Evolutionary conservation across 2,113 vertebrate species (phyloP), one percentile per base, ranked within the genome.

Genomic region (Cryptomyrus ogoouensis): DNA sequence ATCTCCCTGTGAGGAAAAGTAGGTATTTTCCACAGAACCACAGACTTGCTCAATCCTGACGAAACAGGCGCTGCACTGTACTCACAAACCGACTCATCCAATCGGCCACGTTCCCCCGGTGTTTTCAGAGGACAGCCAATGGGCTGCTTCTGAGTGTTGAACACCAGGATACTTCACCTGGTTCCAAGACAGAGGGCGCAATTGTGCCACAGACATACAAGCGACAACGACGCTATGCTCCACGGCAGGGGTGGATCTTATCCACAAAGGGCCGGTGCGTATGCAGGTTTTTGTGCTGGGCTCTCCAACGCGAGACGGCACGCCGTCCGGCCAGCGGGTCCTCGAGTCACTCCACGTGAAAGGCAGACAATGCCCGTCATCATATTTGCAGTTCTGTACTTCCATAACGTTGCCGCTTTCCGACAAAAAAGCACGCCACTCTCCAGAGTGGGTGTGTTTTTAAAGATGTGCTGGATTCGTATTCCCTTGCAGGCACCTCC

Each of bases 21-120:
- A 49, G 83, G n/a, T 86, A 12, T 86, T 86, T 85, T 27, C 83
- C 83, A 47, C 83, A 86, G 47, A 86, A 86, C 27, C 31, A 6
- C 31, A 39, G 70, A 8, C 70, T 39, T 17, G 70, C 70, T 77
- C 70, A 24, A 17, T 17, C 12, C 70, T 39, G 70, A 77, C 1
- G 12, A 6, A 77, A 39, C 31, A 39, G 13, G 13, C 74, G 13
- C 35, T 19, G 35, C 35, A 77, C 35, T 19, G 31, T 42, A 80
- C n/a, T 70, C 9, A 31, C 62, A 42, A 19, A 19, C 74, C 31
- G 15, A 19, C 15, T 19, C 70, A 35, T 39, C 70, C 35, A 77
- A 7, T 39, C 13, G 31, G 31, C 15, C 0, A 17, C 70, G 17
- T 39, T 6, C 5, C 35, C 31, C 17, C 74, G 12, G n/a, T 3